These are phyloP conservation scores for Perdita meconis DNA, from an alignment of 2,888 invertebrate species.

Conservation along the genomic window DNA sequence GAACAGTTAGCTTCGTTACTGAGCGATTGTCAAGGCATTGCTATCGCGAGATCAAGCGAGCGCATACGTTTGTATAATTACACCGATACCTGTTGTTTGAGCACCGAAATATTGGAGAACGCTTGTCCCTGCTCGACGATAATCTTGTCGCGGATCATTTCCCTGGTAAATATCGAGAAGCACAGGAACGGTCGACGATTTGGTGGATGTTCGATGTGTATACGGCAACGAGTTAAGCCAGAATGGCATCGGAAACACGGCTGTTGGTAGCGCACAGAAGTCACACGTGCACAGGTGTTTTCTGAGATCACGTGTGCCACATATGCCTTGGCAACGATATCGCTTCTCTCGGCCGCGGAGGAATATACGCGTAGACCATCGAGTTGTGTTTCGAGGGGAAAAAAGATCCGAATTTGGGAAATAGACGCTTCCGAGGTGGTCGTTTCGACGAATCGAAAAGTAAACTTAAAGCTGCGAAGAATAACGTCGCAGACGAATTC, in stretches of 20 bases:
- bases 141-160: neutral
- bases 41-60: neutral
- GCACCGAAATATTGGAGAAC: neutral
- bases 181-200: neutral
- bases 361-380: conserved; percentile 6
- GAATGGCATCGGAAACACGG: conserved; percentile 72
- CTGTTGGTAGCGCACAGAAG: conserved; percentile 60
- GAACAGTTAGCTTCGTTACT: neutral
- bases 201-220: conserved; percentile 37
- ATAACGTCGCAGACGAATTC: neutral
- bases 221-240: conserved; percentile 72
- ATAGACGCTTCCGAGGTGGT: no score
- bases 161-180: no score
- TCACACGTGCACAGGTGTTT: conserved; percentile 83
- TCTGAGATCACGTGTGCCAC: conserved; percentile 80
- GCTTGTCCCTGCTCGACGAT: neutral
- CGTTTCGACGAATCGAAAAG: no score
- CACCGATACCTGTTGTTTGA: neutral
- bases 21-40: neutral
- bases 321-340: conserved; percentile 64
- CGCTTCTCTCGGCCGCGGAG: conserved; percentile 1
- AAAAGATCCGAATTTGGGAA: neutral
- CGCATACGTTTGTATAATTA: conserved; percentile 27
- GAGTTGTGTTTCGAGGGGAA: neutral
- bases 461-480: conserved; percentile 9